Base-by-base conservation (phyloP, 2,888 invertebrate genomes). In the Drosophila nr. fundita region DNA sequence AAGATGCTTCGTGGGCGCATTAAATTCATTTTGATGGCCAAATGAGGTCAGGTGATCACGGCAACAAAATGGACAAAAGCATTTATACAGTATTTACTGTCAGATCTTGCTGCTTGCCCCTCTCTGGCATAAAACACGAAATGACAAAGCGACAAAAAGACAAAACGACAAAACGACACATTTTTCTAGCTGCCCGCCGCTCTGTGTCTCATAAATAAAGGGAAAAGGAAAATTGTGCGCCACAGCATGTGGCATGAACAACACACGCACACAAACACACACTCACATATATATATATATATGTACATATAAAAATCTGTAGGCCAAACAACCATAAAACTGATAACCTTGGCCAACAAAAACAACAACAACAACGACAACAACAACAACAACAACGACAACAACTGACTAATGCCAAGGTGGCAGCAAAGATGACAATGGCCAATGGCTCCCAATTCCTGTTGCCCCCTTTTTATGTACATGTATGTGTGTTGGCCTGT, bases 251-350 rank as follows among this genome's bases (percentile, higher is more conserved):
- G 73, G 71, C 73, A 52, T 15, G 52, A 45, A 24, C 15, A 45
- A 7, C 13, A 15, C 7, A 8, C 21, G n/a, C n/a, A 40, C 40
- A 11, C 11, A 40, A 5, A n/a, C 40, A 42, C 42, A 42, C n/a
- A 7, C 21, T 5, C 6, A 11, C 0, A 13, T 4, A n/a, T n/a
- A 36, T 0, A 36, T 8, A 38, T 1, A 45, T 1, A 21, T 21
- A 50, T 21, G 15, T 18, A 71, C 72, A 78, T 80, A 82, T 83
- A 82, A 77, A 85, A 89, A 80, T 87, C 82, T 82, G 76, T 80
- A 74, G 88, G 80, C 77, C 76, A 78, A 85, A 75, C 66, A 62
- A 62, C 77, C 87, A 89, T 91, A 82, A 91, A 89, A 91, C 89
- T 82, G 91, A 91, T 89, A 91, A 84, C 89, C 90, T 84, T 84